Evolutionary conservation across 2,888 invertebrate genomes (phyloP), one percentile per base, ranked within the genome.

Genomic region (Drosophila eohydei): DNA sequence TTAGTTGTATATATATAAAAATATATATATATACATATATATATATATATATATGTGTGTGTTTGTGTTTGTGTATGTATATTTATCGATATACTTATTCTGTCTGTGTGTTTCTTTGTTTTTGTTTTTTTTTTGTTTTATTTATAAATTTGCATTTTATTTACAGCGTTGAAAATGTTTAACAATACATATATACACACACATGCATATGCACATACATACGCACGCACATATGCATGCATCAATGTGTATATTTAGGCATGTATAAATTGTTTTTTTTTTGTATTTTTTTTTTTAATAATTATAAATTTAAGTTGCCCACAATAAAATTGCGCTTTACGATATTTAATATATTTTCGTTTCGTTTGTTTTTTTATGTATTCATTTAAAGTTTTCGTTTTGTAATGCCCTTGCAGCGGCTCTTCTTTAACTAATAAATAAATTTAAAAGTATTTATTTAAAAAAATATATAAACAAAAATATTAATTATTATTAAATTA

Each of bases 1-100:
- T 84, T 67, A 78, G 46, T 77, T 81, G 64, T 74, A 66, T 73
- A 68, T 74, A 80, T 81, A 71, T 67, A 80, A 71, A 81, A 74
- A 83, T 82, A 83, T 82, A 82, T 78, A 74, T 74, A 77, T 81
- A 64, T 62, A 75, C 63, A 83, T 77, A 79, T 81, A 81, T 77
- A 72, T 75, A 73, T 21, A 43, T 43, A 1, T 41, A 9, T 46
- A 26, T 44, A 28, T 50, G 61, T 71, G 50, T 69, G 55, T 72
- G 36, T 70, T 32, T 71, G 48, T 75, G 40, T 64, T 44, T 55
- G 28, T 69, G 34, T 56, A 54, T 77, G 62, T 54, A 63, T 54
- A 58, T 56, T 71, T 85, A 74, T 83, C 46, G 55, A 69, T 64
- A 63, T 57, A 48, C 55, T 61, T 74, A 16, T 74, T 61, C 14